Evolutionary conservation across 2,888 invertebrate species (phyloP), one percentile per base, ranked within the genome.

Genomic region (Autographa pulchrina): DNA sequence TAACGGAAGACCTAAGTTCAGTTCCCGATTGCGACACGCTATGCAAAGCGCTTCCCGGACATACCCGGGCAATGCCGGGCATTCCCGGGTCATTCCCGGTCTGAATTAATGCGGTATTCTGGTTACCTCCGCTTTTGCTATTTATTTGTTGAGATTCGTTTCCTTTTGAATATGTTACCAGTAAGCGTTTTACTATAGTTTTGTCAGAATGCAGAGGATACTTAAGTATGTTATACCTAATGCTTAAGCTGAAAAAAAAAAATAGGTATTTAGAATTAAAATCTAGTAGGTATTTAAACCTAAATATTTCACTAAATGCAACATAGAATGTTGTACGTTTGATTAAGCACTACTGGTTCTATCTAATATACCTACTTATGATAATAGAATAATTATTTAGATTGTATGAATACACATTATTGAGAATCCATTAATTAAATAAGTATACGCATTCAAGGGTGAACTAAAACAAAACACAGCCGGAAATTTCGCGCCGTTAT

Each of bases 21-120:
- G 70, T 20, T 78, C 65, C 70, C 66, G 75, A 79, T 71, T 82
- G 75, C 81, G 31, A 62, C 43, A 59, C 75, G 78, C 73, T 72
- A 85, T 83, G 85, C 83, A 85, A 86, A 86, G 80, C 66, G 80
- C 61, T 69, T 18, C 43, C 74, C 80, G 82, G 77, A 83, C 78
- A 77, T 85, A 72, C 77, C 70, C 52, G 70, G 80, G 72, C 82
- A 82, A 82, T 84, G 80, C 80, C 65, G 64, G n/a, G 9, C 32
- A 48, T 85, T 74, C 77, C 70, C 48, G 71, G 81, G 72, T 80
- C 82, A 85, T 83, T 84, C 83, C 80, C 60, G 62, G 16, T 11
- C 32, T 54, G 68, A 82, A 87, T 87, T 86, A 80, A 84, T 77
- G 68, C 35, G 68, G 80, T 75, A 81, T 84, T 81, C 67, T 78